Conservation (phyloP, 2,113 vertebrate species). For the Pogona vitticeps region DNA sequence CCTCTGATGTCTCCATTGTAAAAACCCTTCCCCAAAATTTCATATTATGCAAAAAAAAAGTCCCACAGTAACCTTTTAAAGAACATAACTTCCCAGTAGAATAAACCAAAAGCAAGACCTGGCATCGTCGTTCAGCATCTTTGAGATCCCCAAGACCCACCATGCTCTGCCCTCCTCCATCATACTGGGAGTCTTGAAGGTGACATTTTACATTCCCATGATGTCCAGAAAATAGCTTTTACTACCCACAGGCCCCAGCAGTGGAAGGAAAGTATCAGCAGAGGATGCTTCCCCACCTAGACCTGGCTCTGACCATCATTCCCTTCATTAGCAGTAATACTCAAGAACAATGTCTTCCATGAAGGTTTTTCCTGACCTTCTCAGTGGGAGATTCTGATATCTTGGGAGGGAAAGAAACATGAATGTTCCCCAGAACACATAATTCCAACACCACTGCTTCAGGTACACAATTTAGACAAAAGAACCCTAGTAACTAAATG, state of each 20-base stretch:
- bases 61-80: neutral
- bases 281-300: neutral
- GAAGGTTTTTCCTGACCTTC: neutral
- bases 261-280: too few species aligned
- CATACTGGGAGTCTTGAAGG: neutral
- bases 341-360: neutral
- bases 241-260: neutral
- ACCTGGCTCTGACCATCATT: neutral
- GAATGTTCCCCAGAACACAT: neutral
- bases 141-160: neutral
- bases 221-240: neutral
- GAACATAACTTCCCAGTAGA: neutral
- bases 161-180: neutral
- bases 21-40: neutral
- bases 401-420: neutral
- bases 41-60: neutral
- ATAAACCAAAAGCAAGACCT: neutral
- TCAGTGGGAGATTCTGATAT: neutral
- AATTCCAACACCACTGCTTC: neutral
- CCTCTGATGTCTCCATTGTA: neutral
- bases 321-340: too few species aligned
- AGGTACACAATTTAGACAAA: slow-evolving; percentile 4
- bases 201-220: neutral
- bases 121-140: neutral
- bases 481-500: neutral